Conservation (phyloP, 2,797 vertebrate species). For the Delichon dasypus region DNA sequence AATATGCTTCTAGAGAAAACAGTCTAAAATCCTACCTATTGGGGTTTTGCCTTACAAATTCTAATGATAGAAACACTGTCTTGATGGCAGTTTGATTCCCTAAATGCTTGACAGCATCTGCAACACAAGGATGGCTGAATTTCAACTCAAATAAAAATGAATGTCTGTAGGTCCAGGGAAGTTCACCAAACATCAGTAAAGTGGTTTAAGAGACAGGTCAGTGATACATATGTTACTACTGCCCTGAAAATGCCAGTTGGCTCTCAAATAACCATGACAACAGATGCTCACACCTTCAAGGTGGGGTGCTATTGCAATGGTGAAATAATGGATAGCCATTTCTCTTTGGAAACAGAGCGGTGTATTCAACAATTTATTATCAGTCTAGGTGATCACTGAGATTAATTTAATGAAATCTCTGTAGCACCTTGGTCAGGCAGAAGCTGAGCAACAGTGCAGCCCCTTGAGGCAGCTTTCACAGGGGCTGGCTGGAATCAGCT, state of each 20-base stretch:
- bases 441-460: background rate
- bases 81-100: background rate
- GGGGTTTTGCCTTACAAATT: background rate
- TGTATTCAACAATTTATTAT: background rate
- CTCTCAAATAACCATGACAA: background rate
- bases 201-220: background rate
- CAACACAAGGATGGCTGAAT: background rate
- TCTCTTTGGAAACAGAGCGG: background rate
- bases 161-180: background rate
- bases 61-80: background rate
- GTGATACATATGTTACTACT: background rate
- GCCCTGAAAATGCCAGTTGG: background rate
- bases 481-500: background rate
- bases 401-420: background rate
- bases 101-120: background rate
- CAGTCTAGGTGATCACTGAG: background rate
- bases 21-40: background rate
- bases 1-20: background rate
- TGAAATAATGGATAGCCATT: background rate
- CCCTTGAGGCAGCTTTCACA: rapidly evolving
- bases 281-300: background rate
- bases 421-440: background rate
- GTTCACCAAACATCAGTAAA: background rate
- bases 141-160: background rate
- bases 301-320: background rate